Evolutionary conservation across 2,888 invertebrate species (phyloP), one percentile per base, ranked within the genome.

Genomic region (Atethmia centrago): DNA sequence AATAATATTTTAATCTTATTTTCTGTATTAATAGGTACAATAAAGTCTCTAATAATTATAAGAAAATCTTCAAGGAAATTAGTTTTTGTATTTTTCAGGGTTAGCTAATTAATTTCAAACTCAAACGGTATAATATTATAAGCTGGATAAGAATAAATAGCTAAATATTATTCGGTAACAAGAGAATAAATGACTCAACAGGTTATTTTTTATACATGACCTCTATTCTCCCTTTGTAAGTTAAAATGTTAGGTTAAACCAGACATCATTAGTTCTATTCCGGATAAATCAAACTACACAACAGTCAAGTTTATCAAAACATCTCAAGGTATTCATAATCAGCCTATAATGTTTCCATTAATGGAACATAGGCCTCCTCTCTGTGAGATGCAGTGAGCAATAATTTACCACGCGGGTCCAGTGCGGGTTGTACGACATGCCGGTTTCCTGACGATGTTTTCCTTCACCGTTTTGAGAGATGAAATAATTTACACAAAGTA

Each of bases 291-390:
- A 42, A 40, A 55, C 25, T 16, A 19, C 45, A 68, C 1, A 36
- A 10, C 14, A 45, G 28, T 76, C 40, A 67, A 67, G n/a, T 49
- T 78, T 72, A 31, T 66, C 12, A 56, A 28, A 40, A 53, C 14
- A 25, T 3, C 10, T 1, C 1, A 4, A n/a, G n/a, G n/a, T 53
- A 53, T 51, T 51, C 51, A n/a, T 51, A n/a, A 51, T n/a, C n/a
- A 12, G 51, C n/a, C 4, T 25, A 25, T 51, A 0, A 2, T 14
- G 51, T 14, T 25, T 14, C 25, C 25, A 25, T 5, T 25, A 2
- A 12, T 51, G n/a, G 51, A n/a, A n/a, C 12, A 51, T 12, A n/a
- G n/a, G 51, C n/a, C 1, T 8, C 51, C 14, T 25, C n/a, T 51
- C 1, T n/a, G n/a, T 49, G 12, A 51, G n/a, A 4, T n/a, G 51